Evolutionary conservation across 2,888 invertebrate species (phyloP), one percentile per base, ranked within the genome.

Genomic region (Drosophila meridionalis): DNA sequence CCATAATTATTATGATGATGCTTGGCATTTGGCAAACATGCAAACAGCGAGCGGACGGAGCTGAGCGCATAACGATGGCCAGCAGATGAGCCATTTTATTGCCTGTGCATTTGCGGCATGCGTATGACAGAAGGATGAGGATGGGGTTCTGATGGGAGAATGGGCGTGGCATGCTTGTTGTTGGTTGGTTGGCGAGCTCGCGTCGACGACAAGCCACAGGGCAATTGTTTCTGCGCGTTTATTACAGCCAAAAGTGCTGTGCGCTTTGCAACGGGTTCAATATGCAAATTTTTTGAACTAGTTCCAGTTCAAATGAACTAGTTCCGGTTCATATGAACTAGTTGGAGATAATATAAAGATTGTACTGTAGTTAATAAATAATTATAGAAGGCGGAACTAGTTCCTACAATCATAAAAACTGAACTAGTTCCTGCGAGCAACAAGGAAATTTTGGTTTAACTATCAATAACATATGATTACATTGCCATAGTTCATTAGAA

Each of bases 1-100:
- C 85, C 87, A 87, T 90, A 90, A 87, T 87, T 90, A 87, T 89
- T 87, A 90, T 87, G 90, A 87, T 90, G 87, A 90, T 87, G 87
- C 90, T 90, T 73, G 89, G 89, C 85, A 80, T 89, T 89, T 83
- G 88, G 75, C 90, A 87, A 89, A 90, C 90, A 90, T 76, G 84
- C 81, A 69, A 77, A 68, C 57, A 64, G 63, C 47, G 40, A n/a
- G 28, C 30, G 28, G 32, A 68, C 56, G 32, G 45, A 45, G 30
- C 43, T 8, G 43, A 58, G 34, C 34, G 45, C 38, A 36, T 30
- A 56, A 42, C 70, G 75, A 76, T 84, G 78, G 74, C 81, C 81
- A 76, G 66, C 88, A 81, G 87, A 90, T 89, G 89, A 89, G 72
- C 79, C 79, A 79, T 87, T 87, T 87, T 87, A 87, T 87, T 81